A percentile compares a stretch with the other conserved stretches of the same genome.
These are phyloP conservation scores for Parasteatoda tepidariorum DNA, from an alignment of 1,140 invertebrate genomes.

Conservation along the genomic window DNA sequence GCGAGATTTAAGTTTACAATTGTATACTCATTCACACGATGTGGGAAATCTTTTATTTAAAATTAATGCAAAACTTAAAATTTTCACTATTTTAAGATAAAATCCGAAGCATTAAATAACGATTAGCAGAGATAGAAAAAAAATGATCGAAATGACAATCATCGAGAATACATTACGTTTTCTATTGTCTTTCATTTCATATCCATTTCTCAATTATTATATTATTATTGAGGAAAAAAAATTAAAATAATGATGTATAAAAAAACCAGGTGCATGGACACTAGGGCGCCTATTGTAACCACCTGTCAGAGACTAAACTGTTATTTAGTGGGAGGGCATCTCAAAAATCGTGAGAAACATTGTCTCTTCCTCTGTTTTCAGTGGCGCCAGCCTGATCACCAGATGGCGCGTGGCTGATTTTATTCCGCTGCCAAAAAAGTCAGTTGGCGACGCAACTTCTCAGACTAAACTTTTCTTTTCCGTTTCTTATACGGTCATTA, in stretches of 20 bases:
- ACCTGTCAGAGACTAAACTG: conserved; percentile 56
- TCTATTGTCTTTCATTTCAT: background rate
- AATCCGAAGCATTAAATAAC: too few relatives aligned
- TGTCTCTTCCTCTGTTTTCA: conserved; percentile 7
- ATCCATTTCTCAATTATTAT: too few relatives aligned
- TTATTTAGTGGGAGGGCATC: conserved; percentile 55
- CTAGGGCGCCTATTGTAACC: conserved; percentile 51
- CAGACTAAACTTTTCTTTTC: conserved; percentile 57
- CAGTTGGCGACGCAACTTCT: conserved; percentile 50
- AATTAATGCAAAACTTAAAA: too few relatives aligned
- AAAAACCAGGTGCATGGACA: conserved; percentile 55
- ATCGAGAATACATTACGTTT: too few relatives aligned
- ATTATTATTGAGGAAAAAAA: too few relatives aligned
- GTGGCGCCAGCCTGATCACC: conserved; percentile 52
- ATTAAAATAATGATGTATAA: conserved; percentile 27
- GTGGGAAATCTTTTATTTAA: too few relatives aligned
- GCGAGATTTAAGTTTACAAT: too few relatives aligned
- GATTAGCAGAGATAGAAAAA: too few relatives aligned
- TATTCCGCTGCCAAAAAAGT: conserved; percentile 51
- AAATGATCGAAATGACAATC: too few relatives aligned
- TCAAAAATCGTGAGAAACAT: conserved; percentile 30
- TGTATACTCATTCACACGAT: too few relatives aligned
- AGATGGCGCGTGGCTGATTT: conserved; percentile 60
- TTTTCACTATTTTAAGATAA: too few relatives aligned
- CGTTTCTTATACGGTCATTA: conserved; percentile 31